A percentile compares a stretch with the other conserved stretches of the same genome.
Conservation (phyloP, 2,797 vertebrate genomes). For the Chaetodon trifasciatus region DNA sequence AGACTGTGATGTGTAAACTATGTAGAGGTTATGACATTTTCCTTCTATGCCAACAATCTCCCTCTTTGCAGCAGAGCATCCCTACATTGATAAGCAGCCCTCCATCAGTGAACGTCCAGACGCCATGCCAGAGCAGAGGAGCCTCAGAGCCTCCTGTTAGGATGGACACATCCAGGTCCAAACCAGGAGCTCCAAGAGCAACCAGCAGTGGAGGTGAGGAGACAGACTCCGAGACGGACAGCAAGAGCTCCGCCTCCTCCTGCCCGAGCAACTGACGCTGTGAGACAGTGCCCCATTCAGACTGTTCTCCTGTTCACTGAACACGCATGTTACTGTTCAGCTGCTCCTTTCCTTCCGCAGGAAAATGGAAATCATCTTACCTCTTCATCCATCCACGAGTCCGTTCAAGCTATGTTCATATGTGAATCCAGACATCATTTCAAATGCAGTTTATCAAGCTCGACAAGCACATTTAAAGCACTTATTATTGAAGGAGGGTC, state of each 20-base stretch:
- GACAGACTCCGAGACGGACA: conserved; percentile 79
- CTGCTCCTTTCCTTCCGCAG: neutral
- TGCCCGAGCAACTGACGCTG: conserved; percentile 68
- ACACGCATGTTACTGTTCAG: neutral
- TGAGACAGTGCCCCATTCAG: neutral
- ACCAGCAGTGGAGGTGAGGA: conserved; percentile 73
- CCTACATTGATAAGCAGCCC: conserved; percentile 29
- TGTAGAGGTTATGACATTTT: neutral
- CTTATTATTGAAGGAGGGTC: conserved; percentile 48
- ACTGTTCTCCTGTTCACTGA: neutral
- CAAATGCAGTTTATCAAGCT: conserved; percentile 31
- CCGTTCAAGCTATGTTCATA: conserved; percentile 29
- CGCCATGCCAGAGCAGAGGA: conserved; percentile 31
- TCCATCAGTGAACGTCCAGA: conserved; percentile 30
- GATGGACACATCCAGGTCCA: conserved; percentile 48
- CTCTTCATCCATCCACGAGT: neutral
- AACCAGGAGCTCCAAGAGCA: conserved; percentile 38
- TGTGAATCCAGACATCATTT: conserved; percentile 24
- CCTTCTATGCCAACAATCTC: neutral
- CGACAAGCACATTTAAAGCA: conserved; percentile 56
- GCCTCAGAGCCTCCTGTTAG: conserved; percentile 39
- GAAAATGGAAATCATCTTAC: neutral
- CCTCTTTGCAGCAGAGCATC: conserved; percentile 62
- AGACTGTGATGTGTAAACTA: neutral
- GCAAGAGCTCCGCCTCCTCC: conserved; percentile 80